These are phyloP conservation scores for Torymus aiolomorphi DNA, from an alignment of 2,888 invertebrate species.

Conservation along the genomic window DNA sequence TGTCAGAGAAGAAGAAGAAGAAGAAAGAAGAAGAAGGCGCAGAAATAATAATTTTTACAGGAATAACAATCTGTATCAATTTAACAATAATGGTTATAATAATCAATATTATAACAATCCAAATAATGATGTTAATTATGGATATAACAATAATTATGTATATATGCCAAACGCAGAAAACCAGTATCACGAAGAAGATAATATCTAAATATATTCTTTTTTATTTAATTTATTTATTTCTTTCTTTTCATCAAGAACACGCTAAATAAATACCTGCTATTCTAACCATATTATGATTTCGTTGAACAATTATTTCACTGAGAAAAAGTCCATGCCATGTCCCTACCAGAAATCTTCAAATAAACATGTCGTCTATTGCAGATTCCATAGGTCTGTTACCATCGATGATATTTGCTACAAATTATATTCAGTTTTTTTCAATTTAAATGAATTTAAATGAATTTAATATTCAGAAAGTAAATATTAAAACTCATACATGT, in stretches of 20 bases:
- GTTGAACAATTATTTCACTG: conserved; percentile 93
- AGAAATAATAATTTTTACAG: too few species aligned
- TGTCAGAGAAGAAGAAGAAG: too few species aligned
- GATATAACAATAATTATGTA: too few species aligned
- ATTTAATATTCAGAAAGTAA: conserved; percentile 15
- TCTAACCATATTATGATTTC: conserved; percentile 94
- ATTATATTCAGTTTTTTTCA: conserved; percentile 38
- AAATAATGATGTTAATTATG: too few species aligned
- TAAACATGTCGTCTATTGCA: conserved; percentile 93
- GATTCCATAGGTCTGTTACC: conserved; percentile 89
- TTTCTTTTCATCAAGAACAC: conserved; percentile 83
- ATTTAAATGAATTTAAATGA: conserved; percentile 18
- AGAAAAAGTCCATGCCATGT: conserved; percentile 92
- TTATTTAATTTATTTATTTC: too few species aligned
- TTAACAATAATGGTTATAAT: too few species aligned
- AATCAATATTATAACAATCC: too few species aligned
- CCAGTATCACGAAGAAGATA: too few species aligned
- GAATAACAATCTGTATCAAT: too few species aligned
- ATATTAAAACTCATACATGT: conserved; percentile 81
- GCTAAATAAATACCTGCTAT: conserved; percentile 87
- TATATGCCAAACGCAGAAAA: too few species aligned
- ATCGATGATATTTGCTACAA: conserved; percentile 86
- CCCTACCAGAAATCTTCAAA: conserved; percentile 92
- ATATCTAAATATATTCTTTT: too few species aligned
- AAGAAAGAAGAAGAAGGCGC: too few species aligned